phyloP scores from a whole-genome alignment of 37 sponge, comb jelly and placozoan species.

The Agelas oroides region DNA sequence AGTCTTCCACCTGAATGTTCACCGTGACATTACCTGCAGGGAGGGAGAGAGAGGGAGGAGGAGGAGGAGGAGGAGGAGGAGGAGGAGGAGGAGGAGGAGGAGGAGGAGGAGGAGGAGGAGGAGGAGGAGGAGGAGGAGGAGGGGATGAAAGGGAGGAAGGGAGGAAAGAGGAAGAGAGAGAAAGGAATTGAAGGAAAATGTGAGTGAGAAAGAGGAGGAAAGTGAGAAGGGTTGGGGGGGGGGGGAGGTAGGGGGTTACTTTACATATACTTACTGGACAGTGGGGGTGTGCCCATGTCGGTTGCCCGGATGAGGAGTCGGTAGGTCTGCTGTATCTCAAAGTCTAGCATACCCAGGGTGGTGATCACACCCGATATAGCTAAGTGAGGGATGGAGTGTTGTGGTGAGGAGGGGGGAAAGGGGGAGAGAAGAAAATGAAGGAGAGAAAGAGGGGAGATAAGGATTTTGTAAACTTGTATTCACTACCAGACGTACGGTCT shows the following conservation, averaged over 20 bases:
- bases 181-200: too few relatives aligned
- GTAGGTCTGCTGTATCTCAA: constrained; percentile 10
- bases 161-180: not conserved
- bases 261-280: too few relatives aligned
- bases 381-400: not conserved
- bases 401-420: too few relatives aligned
- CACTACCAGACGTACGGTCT: constrained; percentile 44
- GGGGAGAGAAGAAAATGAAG: too few relatives aligned
- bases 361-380: constrained; percentile 50
- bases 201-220: too few relatives aligned
- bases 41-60: not conserved
- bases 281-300: constrained; percentile 39
- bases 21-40: constrained; percentile 6
- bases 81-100: not conserved
- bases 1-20: constrained; percentile 42
- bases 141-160: too few relatives aligned
- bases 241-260: too few relatives aligned
- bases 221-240: too few relatives aligned
- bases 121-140: not conserved
- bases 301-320: constrained; percentile 38
- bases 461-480: too few relatives aligned
- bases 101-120: not conserved
- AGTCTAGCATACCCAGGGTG: constrained; percentile 17
- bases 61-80: not conserved
- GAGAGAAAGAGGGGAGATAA: too few relatives aligned